A percentile compares a stretch with the other conserved stretches of the same genome.
phyloP scores from a whole-genome alignment of 2,888 invertebrate genomes.

The Agrochola litura region DNA sequence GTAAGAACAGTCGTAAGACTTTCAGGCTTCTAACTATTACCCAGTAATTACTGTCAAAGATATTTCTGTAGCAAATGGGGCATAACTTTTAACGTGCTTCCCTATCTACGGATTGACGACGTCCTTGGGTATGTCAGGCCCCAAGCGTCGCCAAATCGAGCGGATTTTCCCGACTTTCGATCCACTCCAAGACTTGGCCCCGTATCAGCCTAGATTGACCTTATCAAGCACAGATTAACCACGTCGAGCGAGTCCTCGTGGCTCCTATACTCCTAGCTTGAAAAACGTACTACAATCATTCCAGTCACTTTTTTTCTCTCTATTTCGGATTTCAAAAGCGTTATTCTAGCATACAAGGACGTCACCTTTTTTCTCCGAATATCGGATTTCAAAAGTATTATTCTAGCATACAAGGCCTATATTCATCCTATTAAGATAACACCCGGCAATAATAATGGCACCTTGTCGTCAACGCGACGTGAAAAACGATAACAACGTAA shows the following conservation, averaged over 20 bases:
- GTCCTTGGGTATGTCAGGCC: not conserved
- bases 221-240: not conserved
- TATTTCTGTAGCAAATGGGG: not conserved
- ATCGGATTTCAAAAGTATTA: conserved; percentile 2
- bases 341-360: conserved; percentile 24
- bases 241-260: not conserved
- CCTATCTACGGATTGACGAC: not conserved
- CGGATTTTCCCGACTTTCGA: not conserved
- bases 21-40: not conserved
- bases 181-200: not conserved
- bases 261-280: not conserved
- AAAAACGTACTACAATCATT: not conserved
- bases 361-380: not conserved
- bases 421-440: conserved; percentile 42
- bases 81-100: not conserved
- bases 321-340: not conserved
- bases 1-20: not conserved
- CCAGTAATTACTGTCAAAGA: not conserved
- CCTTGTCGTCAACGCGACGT: conserved; percentile 37
- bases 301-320: too few species aligned
- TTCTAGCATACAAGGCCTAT: conserved; percentile 19
- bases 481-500: conserved; percentile 53
- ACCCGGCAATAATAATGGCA: conserved; percentile 24
- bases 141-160: too few species aligned
- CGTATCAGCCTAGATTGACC: too few species aligned